A percentile compares a stretch with the other conserved stretches of the same genome.
Evolutionary conservation across 2,113 vertebrate species (phyloP).

Genomic region (Ginglymostoma cirratum): DNA sequence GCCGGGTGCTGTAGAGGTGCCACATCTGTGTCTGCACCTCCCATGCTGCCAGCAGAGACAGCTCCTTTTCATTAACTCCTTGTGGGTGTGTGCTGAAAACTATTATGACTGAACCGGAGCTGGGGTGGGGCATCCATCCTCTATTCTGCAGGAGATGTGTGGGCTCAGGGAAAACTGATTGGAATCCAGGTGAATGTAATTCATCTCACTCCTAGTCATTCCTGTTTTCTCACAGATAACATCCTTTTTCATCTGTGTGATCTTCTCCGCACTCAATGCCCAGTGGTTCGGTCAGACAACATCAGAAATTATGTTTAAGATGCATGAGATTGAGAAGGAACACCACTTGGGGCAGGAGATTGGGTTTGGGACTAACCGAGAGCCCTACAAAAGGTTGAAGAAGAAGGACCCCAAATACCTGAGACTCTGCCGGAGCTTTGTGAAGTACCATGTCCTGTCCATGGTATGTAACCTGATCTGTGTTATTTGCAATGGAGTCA

Average conservation of each 20-base stretch:
- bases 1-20: background rate
- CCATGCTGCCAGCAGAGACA: background rate
- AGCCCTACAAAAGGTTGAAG: constrained; percentile 64
- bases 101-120: background rate
- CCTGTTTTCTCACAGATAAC: constrained; percentile 53
- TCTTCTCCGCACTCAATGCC: constrained; percentile 57
- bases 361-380: constrained; percentile 52
- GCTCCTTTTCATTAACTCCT: background rate
- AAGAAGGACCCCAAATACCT: constrained; percentile 74
- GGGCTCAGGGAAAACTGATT: background rate
- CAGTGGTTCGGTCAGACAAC: constrained; percentile 66
- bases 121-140: background rate
- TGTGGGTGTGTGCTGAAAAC: background rate
- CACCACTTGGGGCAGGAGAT: constrained; percentile 66
- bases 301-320: constrained; percentile 59
- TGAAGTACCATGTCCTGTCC: constrained; percentile 70
- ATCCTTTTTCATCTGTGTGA: constrained; percentile 60
- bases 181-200: background rate
- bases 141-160: background rate
- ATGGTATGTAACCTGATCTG: constrained; percentile 68
- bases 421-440: constrained; percentile 55
- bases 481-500: constrained; percentile 64
- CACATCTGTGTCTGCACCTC: background rate
- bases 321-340: constrained; percentile 68
- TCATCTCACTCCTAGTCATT: background rate